Conservation (phyloP, 2,113 vertebrate genomes). For the Hydrolagus affinis region DNA sequence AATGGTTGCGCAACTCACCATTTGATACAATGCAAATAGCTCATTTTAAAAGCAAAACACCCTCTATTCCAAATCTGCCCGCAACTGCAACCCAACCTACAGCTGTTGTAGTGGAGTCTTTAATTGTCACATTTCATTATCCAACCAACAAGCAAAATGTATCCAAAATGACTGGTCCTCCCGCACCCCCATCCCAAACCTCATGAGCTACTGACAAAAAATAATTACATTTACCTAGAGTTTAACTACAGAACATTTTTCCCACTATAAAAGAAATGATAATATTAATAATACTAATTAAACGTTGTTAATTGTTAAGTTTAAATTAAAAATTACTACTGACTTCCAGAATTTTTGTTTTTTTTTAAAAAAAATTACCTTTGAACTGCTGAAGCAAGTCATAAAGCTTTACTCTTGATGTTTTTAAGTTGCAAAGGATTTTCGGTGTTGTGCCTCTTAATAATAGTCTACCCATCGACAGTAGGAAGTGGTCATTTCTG, state of each 20-base stretch:
- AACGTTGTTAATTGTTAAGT: background rate
- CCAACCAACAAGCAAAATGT: no score
- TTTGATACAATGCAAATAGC: background rate
- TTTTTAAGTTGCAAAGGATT: background rate
- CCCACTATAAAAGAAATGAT: background rate
- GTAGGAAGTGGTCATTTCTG: background rate
- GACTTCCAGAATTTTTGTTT: background rate
- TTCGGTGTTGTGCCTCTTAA: background rate
- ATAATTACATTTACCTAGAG: background rate
- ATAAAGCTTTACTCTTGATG: background rate
- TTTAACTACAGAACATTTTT: background rate
- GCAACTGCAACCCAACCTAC: background rate
- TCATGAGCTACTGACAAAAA: background rate
- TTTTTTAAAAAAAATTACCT: background rate
- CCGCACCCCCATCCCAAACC: no score
- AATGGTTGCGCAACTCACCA: background rate
- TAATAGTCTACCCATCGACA: background rate
- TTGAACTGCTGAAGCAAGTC: background rate
- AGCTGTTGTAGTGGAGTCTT: background rate
- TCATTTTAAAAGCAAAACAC: background rate
- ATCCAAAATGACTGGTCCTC: no score
- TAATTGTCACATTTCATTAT: no score
- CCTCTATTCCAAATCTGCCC: background rate
- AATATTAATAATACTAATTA: background rate
- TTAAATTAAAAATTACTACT: background rate